Percentiles rank a stretch among this genome's conserved stretches.
phyloP scores from a whole-genome alignment of 2,888 invertebrate genomes.

The Tigriopus californicus region DNA sequence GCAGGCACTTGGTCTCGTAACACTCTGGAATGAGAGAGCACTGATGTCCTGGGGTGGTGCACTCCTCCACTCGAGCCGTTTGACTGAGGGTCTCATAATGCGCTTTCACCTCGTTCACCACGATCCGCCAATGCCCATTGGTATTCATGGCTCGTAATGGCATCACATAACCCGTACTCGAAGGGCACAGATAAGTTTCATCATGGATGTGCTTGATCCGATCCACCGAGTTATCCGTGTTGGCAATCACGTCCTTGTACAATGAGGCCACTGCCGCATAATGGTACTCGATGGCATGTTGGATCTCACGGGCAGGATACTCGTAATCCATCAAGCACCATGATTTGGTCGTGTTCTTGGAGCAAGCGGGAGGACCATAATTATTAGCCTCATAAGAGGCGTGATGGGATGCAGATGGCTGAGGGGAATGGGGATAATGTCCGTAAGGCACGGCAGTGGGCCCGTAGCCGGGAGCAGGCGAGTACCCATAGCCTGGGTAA shows the following conservation, averaged over 20 bases:
- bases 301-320: constrained; percentile 19
- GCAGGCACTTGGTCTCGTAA: constrained; percentile 20
- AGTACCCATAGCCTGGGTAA: constrained; percentile 1
- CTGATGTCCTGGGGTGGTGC: constrained; percentile 15
- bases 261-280: constrained; percentile 18
- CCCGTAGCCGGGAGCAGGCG: constrained; percentile 1
- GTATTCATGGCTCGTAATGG: constrained; percentile 21
- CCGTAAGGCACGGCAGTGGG: constrained; percentile 7
- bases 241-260: constrained; percentile 19
- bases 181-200: constrained; percentile 22
- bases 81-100: constrained; percentile 19
- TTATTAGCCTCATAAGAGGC: neutral
- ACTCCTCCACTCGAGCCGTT: constrained; percentile 19
- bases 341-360: constrained; percentile 19
- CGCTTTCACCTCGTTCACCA: constrained; percentile 21
- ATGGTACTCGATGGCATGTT: constrained; percentile 19
- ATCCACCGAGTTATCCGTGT: constrained; percentile 21
- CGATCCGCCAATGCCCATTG: constrained; percentile 21
- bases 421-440: constrained; percentile 1
- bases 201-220: constrained; percentile 13
- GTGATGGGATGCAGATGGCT: neutral
- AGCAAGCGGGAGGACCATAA: constrained; percentile 18
- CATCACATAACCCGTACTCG: constrained; percentile 20
- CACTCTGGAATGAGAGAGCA: constrained; percentile 20
- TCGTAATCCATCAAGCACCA: constrained; percentile 19